Evolutionary conservation across 2,113 vertebrate species (phyloP), one percentile per base, ranked within the genome.

Genomic region (Numenius arquata): DNA sequence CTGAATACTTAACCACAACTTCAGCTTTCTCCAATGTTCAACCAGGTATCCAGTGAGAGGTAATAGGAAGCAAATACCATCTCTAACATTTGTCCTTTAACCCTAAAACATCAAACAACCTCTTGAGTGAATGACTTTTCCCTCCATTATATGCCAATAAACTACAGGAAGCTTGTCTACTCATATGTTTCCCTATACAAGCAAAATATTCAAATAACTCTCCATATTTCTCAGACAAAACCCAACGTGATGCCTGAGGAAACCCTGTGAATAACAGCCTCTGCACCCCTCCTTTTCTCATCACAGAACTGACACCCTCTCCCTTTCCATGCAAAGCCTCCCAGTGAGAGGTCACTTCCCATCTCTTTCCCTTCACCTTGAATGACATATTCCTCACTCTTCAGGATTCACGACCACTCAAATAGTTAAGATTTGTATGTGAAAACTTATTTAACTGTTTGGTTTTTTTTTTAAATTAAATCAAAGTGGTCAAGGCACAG

Each of bases 291-390:
- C 5, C 40, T 58, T 45, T 26, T 9, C 63, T 66, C 16, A 1
- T 22, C 40, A 13, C 61, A 76, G 29, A 34, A 47, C 0, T 11
- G 18, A 29, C 9, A 58, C 13, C 27, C 27, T 16, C 34, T n/a
- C 50, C 56, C 43, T n/a, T 25, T 53, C 43, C 48, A 52, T 2
- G 16, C 22, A 36, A 63, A 70, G 8, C 29, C 12, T 59, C 55
- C 61, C 1, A 1, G 5, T 0, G 11, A 59, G 6, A 65, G 20
- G 11, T 5, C 75, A 36, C 43, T 75, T 47, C 22, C 26, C 18
- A 11, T 5, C 27, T 38, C 50, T 9, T 20, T 7, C 34, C 38
- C 12, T 61, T 62, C 4, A 1, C 30, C n/a, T 41, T 15, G 3
- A 52, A 41, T 8, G 2, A 34, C 0, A 2, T 3, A 53, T 21